These are phyloP conservation scores for Aphelinus atriplicis DNA, from an alignment of 1,140 invertebrate species.

Conservation along the genomic window DNA sequence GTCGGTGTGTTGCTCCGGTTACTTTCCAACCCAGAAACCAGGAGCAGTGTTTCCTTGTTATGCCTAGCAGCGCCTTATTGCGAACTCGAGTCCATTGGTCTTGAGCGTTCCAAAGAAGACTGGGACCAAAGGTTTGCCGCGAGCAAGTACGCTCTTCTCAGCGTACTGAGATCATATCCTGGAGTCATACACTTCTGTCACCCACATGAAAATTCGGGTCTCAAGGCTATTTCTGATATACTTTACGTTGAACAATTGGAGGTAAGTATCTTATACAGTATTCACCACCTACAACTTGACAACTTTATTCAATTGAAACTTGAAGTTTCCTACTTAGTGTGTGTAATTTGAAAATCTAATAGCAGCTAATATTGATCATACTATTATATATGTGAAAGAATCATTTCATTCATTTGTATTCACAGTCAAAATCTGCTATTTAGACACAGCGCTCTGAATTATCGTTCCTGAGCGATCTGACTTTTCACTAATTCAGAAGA, in stretches of 20 bases:
- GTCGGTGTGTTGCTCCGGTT: conserved; percentile 87
- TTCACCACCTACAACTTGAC: too few species aligned
- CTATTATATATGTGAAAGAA: too few species aligned
- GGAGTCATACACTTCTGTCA: conserved; percentile 88
- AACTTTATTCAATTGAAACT: too few species aligned
- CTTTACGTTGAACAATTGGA: conserved; percentile 88
- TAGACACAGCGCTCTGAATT: too few species aligned
- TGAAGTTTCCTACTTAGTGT: too few species aligned
- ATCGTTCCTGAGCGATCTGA: too few species aligned
- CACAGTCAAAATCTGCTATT: too few species aligned
- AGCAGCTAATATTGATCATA: too few species aligned
- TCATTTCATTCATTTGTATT: too few species aligned
- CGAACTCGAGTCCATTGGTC: conserved; percentile 83
- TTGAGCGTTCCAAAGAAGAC: conserved; percentile 76
- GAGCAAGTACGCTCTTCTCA: conserved; percentile 84
- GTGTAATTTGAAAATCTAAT: too few species aligned
- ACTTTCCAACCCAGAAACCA: conserved; percentile 86
- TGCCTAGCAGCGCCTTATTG: conserved; percentile 91
- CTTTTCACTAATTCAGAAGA: neutral
- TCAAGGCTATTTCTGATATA: conserved; percentile 87
- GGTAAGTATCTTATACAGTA: conserved; percentile 64
- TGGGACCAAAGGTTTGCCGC: conserved; percentile 83
- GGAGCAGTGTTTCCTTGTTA: conserved; percentile 82
- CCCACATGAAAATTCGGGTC: conserved; percentile 75
- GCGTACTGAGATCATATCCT: conserved; percentile 89